Conservation (phyloP, 2,113 vertebrate species). For the Barbus barbus region DNA sequence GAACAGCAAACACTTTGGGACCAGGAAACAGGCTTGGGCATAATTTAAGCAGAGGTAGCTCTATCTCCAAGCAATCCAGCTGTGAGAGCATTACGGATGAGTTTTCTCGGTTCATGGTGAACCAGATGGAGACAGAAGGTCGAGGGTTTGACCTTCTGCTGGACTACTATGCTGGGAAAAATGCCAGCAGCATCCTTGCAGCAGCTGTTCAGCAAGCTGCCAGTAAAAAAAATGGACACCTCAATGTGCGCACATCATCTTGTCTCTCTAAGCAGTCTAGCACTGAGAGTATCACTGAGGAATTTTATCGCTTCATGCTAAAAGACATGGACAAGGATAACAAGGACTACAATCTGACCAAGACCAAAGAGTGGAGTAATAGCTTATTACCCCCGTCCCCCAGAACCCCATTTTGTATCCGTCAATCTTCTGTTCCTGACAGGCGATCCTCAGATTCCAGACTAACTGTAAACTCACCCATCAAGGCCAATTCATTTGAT, state of each 20-base stretch:
- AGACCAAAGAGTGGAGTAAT: constrained; percentile 86
- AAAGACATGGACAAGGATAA: constrained; percentile 89
- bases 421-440: constrained; percentile 91
- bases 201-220: constrained; percentile 90
- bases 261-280: constrained; percentile 97
- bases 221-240: constrained; percentile 84
- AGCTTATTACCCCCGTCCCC: constrained; percentile 81
- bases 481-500: constrained; percentile 96
- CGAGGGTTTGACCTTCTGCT: constrained; percentile 91
- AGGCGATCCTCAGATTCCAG: constrained; percentile 81
- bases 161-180: constrained; percentile 96
- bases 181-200: constrained; percentile 88
- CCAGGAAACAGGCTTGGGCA: constrained; percentile 82
- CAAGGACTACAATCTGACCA: constrained; percentile 75
- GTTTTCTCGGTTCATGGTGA: constrained; percentile 97
- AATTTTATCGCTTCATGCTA: constrained; percentile 96
- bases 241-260: constrained; percentile 79
- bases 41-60: constrained; percentile 87
- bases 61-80: constrained; percentile 96
- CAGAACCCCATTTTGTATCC: constrained; percentile 82
- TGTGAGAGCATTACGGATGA: constrained; percentile 98
- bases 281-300: constrained; percentile 96
- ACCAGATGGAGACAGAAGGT: constrained; percentile 96
- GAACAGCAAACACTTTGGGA: constrained; percentile 76
- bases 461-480: constrained; percentile 84